Evolutionary conservation across 2,888 invertebrate species (phyloP), one percentile per base, ranked within the genome.

Genomic region (Drosophila kambysellisi): DNA sequence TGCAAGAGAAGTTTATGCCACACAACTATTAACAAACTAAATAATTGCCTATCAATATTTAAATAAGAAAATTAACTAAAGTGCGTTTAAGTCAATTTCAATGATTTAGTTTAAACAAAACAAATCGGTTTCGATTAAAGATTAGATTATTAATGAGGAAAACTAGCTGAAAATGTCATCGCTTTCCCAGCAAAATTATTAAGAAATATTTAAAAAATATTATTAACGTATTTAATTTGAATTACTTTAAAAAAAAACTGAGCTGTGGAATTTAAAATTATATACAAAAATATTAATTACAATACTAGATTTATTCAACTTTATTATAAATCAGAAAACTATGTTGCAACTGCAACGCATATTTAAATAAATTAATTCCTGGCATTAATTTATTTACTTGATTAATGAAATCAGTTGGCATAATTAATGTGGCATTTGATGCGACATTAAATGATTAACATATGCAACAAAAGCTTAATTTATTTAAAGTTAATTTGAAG

Each of bases 1-100:
- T 52, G 81, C 8, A 35, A 39, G n/a, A 65, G 48, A 62, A 72
- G 62, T 76, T 76, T 35, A 4, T 43, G 56, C 35, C 59, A n/a
- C 41, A 17, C 32, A 32, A 11, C 30, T 41, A 8, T 12, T 9
- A 9, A 1, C 0, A 0, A 39, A 39, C 29, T 5, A 29, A 17
- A 6, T 29, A 17, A 29, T 51, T 32, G 32, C 32, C n/a, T 30
- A 2, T 1, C 32, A 32, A 39, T 12, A 39, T 39, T 46, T 9
- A 9, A 29, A 48, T 7, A 7, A 43, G 2, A 7, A 6, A 20
- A 46, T 15, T 46, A 4, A 1, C 4, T 8, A 25, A 25, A 17
- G 4, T 35, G 12, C 39, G 4, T 17, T 1, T 25, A 25, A 25
- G 25, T 25, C 3, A 25, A n/a, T 41, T 41, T 41, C 1, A n/a